phyloP scores from a whole-genome alignment of 1,140 invertebrate genomes.

The Colletes gigas region DNA sequence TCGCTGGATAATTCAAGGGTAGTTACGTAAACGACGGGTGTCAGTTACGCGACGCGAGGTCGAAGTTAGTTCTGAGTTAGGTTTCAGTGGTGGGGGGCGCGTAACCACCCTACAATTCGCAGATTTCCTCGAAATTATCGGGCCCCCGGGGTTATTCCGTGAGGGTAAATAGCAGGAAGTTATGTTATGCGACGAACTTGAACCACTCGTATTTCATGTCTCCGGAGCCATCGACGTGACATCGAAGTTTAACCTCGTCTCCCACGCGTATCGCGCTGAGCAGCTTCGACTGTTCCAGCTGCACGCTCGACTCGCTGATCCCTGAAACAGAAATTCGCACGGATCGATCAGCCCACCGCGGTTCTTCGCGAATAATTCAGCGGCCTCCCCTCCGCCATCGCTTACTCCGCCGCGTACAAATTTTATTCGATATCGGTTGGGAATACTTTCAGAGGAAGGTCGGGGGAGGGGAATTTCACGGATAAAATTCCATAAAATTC shows the following conservation, averaged over 20 bases:
- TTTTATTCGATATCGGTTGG: conserved; percentile 31
- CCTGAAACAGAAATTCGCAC: conserved; percentile 81
- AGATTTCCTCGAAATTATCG: conserved; percentile 23
- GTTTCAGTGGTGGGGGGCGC: background rate
- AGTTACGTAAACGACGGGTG: conserved; percentile 51
- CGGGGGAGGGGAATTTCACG: no score
- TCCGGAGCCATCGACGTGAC: conserved; percentile 88
- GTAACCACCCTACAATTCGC: background rate
- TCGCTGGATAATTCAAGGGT: conserved; percentile 55
- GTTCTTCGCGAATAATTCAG: conserved; percentile 38
- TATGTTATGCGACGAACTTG: conserved; percentile 78
- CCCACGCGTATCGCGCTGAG: conserved; percentile 82
- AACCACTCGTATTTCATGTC: conserved; percentile 89
- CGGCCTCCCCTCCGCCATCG: background rate
- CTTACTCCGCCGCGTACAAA: conserved; percentile 1
- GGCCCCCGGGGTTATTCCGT: background rate
- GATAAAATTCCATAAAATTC: no score
- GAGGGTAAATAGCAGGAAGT: conserved; percentile 42
- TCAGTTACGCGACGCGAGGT: conserved; percentile 42
- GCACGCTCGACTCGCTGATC: conserved; percentile 86
- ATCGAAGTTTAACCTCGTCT: conserved; percentile 86
- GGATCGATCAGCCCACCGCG: conserved; percentile 16
- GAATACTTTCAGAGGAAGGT: conserved; percentile 7
- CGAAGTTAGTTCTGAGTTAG: conserved; percentile 38
- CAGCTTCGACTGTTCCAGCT: conserved; percentile 84